Base-by-base conservation (phyloP, 2,888 invertebrate genomes). In the Drosophila lutescens region DNA sequence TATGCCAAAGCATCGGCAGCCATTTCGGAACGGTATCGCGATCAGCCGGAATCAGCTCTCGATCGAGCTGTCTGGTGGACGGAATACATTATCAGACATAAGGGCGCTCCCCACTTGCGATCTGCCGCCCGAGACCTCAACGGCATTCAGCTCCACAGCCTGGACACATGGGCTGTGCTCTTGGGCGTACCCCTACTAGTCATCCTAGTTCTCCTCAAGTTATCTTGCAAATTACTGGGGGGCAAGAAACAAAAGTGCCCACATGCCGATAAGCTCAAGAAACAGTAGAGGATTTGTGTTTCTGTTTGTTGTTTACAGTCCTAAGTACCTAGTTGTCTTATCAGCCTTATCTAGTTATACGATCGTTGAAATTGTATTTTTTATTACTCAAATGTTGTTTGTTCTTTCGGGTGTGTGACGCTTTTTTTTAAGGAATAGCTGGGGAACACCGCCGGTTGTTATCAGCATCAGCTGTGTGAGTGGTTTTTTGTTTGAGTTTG, bases 1-100 rank as follows among this genome's bases (percentile, higher is more conserved):
- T 91, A 86, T 60, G 53, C 59, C 0, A 30, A 78, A 17, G 63
- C 67, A 1, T 76, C 87, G 0, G 61, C 72, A 9, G 26, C 56
- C 4, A 79, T 90, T 5, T 90, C 91, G 0, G 63, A 75, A 12
- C 63, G 80, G 7, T 92, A 80, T 68, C 88, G 74, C 8, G 92
- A 92, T 82, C 91, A 91, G 36, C 91, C 91, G 0, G 69, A 89
- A 47, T 57, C 76, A 7, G 85, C 91, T 0, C 26, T 90, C 55
- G 89, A 92, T 8, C 82, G 81, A 0, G 91, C 91, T 0, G 76
- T 91, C 10, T 92, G 91, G 78, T 92, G 92, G 92, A 87, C 91
- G 0, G 92, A 92, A 67, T 91, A 91, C 73, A 75, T 92, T 0
- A 63, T 84, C 0, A 70, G 90, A 0, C 91, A 92, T 70, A 89